Evolutionary conservation across 2,113 vertebrate species (phyloP), one percentile per base, ranked within the genome.

Genomic region (Phalacrocorax aristotelis): DNA sequence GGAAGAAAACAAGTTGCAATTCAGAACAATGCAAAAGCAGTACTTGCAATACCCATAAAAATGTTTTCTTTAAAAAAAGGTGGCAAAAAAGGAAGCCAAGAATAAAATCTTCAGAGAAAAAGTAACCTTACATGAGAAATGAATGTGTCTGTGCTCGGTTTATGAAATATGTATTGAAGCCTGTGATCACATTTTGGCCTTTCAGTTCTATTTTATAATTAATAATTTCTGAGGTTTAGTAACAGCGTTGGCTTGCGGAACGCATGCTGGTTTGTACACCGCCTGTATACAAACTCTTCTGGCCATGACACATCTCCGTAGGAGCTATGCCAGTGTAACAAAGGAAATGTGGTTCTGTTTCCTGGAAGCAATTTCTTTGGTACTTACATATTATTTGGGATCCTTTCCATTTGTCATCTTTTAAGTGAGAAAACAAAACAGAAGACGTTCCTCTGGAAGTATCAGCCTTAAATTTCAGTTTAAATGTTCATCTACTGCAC

Each of bases 131-230:
- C n/a, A 36, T 30, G 54, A 89, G 70, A 83, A 86, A 90, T 51
- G 3, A 91, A 79, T 38, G 42, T n/a, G n/a, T 51, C 69, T 82
- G 57, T 40, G 36, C 14, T 83, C 2, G 3, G 25, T 82, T 95
- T 94, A 85, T 95, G 68, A 94, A 95, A 94, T 85, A 91, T 77
- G n/a, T 48, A 91, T 87, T 80, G 78, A 77, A 69, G 61, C 20
- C 62, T 77, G 40, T 15, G 0, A 92, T 95, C 42, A 79, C 34
- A 80, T 61, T 90, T 85, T 90, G 89, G 21, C 49, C 54, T 29
- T 87, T 91, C 74, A 85, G 77, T 95, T 97, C 62, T 83, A 91
- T 74, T 88, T 91, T 82, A n/a, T 74, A 95, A 95, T 93, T 89
- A 94, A 91, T 80, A 91, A 94, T 91, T 95, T 90, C 82, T 89